phyloP scores from a whole-genome alignment of 1,140 invertebrate species.

The Papilio helenus region DNA sequence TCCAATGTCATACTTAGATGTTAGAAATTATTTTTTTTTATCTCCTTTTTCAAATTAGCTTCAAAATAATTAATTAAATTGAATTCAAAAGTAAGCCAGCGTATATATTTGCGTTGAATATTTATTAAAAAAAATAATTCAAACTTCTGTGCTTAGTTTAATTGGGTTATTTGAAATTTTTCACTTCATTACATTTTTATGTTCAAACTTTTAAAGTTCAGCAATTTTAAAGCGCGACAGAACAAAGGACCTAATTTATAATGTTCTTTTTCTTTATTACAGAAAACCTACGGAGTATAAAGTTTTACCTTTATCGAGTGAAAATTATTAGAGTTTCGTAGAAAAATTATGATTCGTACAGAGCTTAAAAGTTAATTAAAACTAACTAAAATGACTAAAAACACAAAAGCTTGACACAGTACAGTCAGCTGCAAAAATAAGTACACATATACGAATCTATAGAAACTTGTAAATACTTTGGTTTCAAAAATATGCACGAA shows the following conservation, averaged over 20 bases:
- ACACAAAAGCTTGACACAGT: not conserved
- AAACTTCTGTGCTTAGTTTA: conserved; percentile 10
- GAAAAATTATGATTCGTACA: not conserved
- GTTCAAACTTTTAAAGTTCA: conserved; percentile 4
- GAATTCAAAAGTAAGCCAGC: not conserved
- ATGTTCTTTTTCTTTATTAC: conserved; percentile 17
- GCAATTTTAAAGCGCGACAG: conserved; percentile 23
- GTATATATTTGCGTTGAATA: not conserved
- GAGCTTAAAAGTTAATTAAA: not conserved
- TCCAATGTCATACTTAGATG: not conserved
- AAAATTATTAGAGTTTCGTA: not conserved
- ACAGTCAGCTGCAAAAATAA: no score
- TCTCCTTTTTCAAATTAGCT: not conserved
- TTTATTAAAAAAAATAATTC: not conserved
- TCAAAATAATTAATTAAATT: not conserved
- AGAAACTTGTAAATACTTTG: no score
- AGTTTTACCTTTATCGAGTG: conserved; percentile 4
- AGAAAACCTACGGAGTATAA: not conserved
- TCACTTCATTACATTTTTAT: conserved; percentile 25
- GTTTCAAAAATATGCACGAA: no score
- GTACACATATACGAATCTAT: no score
- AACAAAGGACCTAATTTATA: conserved; percentile 22
- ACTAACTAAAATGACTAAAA: not conserved
- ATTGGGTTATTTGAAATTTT: conserved; percentile 22
- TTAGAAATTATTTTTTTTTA: not conserved